Conservation (phyloP, 53 echinoderm and acorn worm genomes). For the Echinarachnius parma region DNA sequence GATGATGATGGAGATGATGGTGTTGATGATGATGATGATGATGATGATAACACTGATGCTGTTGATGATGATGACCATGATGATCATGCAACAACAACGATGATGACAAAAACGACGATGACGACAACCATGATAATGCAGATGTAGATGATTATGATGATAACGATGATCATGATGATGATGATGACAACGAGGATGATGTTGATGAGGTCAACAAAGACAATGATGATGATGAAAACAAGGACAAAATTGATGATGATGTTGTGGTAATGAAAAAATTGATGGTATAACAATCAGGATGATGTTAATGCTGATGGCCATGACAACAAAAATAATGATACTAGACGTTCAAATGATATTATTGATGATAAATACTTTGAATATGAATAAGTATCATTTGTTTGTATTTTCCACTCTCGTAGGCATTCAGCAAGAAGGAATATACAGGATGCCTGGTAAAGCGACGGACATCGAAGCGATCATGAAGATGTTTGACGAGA, state of each 20-base stretch:
- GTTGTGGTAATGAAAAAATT: too few species aligned
- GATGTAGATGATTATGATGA: background rate
- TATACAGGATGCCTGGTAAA: slow-evolving; percentile 88
- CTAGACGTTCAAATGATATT: too few species aligned
- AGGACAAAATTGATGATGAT: too few species aligned
- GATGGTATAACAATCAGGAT: too few species aligned
- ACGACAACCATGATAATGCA: background rate
- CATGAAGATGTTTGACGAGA: slow-evolving; percentile 62
- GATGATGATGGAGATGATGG: background rate
- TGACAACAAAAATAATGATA: too few species aligned
- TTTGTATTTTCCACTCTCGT: background rate
- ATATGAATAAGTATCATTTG: too few species aligned
- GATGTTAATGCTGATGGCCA: background rate
- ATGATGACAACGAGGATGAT: background rate
- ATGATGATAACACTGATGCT: too few species aligned
- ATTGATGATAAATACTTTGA: too few species aligned
- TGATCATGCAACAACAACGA: too few species aligned
- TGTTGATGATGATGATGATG: too few species aligned
- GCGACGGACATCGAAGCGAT: slow-evolving; percentile 67
- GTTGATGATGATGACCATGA: too few species aligned
- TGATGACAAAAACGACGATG: background rate
- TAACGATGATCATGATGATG: background rate
- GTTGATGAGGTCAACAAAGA: background rate
- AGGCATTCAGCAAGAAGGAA: slow-evolving; percentile 76
- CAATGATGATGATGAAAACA: too few species aligned